Evolutionary conservation across 2,888 invertebrate genomes (phyloP), one percentile per base, ranked within the genome.

Genomic region (Meteorus cinctellus): DNA sequence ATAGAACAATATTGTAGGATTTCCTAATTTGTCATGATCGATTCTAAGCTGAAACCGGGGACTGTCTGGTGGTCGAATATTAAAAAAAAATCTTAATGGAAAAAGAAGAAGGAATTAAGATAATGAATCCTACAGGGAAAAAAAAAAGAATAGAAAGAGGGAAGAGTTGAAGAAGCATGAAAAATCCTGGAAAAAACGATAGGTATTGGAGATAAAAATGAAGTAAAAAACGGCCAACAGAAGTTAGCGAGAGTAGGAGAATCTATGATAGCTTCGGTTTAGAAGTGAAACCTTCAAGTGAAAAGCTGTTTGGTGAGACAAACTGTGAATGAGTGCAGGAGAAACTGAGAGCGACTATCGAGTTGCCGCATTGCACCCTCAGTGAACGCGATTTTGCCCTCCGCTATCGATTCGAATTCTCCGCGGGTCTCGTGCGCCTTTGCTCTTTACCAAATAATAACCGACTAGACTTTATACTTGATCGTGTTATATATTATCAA

Each of bases 281-380:
- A 55, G 55, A 55, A 55, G 55, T 55, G 55, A 55, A 55, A 55
- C 55, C 55, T 19, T 55, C 55, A 24, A 55, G 55, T 55, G 19
- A 10, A 55, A 55, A 2, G 55, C 6, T 0, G 4, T 10, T 48
- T n/a, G 2, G n/a, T 48, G 48, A 16, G 6, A 48, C 16, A 16
- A n/a, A 48, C n/a, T 14, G 55, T 1, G 55, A 51, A 65, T 60
- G 27, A 59, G 14, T 14, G n/a, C 1, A 8, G 19, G 19, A 6
- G 19, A 55, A 19, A 55, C 41, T 12, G 19, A 55, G 48, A 48
- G 16, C 16, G 55, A 55, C 2, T 5, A 19, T 24, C 24, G 65
- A 67, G 63, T 63, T 84, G 84, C 85, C 84, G 85, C 85, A 85
- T 85, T 85, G 85, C 85, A 85, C 84, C 85, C 83, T 83, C 77